These are phyloP conservation scores for Pangasianodon hypophthalmus DNA, from an alignment of 2,113 vertebrate genomes.

Conservation along the genomic window DNA sequence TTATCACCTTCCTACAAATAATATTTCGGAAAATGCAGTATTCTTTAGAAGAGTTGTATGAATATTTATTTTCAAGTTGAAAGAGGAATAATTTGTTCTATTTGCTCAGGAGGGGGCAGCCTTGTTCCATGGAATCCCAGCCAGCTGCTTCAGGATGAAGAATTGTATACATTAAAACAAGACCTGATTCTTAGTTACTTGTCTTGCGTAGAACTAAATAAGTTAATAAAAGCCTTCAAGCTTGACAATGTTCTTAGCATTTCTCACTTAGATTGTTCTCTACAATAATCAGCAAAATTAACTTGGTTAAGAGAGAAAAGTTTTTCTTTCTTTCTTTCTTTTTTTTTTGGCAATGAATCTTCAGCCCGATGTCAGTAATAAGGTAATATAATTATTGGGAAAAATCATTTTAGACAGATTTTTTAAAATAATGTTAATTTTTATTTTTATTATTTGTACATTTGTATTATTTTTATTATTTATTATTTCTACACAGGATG, in stretches of 20 bases:
- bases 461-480: no score
- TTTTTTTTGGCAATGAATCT: neutral
- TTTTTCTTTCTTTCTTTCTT: neutral
- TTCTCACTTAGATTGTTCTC: neutral
- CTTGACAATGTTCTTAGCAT: neutral
- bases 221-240: conserved; percentile 18
- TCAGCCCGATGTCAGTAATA: neutral
- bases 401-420: neutral
- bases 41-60: neutral
- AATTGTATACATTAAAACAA: neutral
- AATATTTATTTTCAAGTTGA: conserved; percentile 32
- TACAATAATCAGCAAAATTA: conserved; percentile 10
- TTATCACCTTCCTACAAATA: neutral
- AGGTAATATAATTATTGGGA: neutral
- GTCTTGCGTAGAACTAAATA: neutral
- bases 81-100: conserved; percentile 35
- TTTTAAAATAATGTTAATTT: neutral
- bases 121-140: conserved; percentile 70
- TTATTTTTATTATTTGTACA: neutral
- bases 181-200: conserved; percentile 27
- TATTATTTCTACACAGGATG: no score
- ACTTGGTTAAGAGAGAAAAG: neutral
- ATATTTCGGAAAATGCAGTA: neutral
- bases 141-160: neutral
- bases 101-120: conserved; percentile 77